Conservation (phyloP, 2,113 vertebrate species). For the Calidris pygmaea region DNA sequence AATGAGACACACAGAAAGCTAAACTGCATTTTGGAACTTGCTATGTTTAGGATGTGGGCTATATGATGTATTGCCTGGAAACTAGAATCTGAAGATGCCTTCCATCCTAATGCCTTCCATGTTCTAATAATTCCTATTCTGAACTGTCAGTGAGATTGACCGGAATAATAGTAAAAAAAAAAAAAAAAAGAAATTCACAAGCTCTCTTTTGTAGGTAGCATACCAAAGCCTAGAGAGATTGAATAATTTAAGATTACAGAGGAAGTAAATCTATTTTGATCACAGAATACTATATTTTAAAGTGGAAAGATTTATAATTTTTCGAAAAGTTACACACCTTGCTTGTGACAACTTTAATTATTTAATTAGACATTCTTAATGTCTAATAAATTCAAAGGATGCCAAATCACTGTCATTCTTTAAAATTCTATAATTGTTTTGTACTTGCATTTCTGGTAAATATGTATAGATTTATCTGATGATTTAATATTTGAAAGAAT, state of each 20-base stretch:
- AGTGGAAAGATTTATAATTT: not conserved
- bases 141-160: not conserved
- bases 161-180: not conserved
- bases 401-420: not conserved
- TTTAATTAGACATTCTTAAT: too few species aligned
- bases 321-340: not conserved
- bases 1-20: not conserved
- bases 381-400: not conserved
- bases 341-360: not conserved
- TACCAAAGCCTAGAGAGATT: not conserved
- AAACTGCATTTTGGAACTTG: not conserved
- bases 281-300: not conserved
- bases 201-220: accelerated
- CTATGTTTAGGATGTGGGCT: not conserved
- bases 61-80: not conserved
- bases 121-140: not conserved
- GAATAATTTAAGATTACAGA: not conserved
- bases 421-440: not conserved
- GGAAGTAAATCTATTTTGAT: not conserved
- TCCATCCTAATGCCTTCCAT: not conserved
- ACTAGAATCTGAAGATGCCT: not conserved
- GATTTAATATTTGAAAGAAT: not conserved
- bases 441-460: not conserved
- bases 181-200: not conserved
- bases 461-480: not conserved